Evolutionary conservation across 2,113 vertebrate species (phyloP).

Genomic region (Ahaetulla prasina): DNA sequence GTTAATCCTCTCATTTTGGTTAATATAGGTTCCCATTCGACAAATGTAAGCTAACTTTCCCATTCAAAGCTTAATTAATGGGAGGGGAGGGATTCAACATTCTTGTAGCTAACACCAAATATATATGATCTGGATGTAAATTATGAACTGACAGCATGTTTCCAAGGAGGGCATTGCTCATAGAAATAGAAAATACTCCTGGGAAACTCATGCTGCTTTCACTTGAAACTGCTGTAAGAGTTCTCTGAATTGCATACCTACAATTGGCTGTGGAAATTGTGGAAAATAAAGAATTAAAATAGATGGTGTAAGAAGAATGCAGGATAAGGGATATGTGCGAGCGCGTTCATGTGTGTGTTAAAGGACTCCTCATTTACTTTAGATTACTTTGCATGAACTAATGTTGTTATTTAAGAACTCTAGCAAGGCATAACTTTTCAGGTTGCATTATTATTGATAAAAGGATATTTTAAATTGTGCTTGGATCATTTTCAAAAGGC

Average conservation of each 20-base stretch:
- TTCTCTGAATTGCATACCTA: not conserved
- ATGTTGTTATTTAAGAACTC: not conserved
- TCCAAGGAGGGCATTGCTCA: not conserved
- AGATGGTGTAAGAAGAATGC: not conserved
- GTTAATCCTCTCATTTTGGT: not conserved
- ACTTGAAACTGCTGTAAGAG: not conserved
- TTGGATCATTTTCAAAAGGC: not conserved
- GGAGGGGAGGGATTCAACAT: not conserved
- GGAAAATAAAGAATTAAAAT: not conserved
- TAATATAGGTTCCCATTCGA: not conserved
- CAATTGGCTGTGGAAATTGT: not conserved
- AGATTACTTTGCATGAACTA: not conserved
- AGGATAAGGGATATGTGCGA: not conserved
- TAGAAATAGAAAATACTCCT: not conserved
- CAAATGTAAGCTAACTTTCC: not conserved
- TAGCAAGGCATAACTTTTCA: conserved; percentile 27
- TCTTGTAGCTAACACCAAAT: not conserved
- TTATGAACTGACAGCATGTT: not conserved
- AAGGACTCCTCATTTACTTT: not conserved
- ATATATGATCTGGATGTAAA: not conserved
- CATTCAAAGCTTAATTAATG: not conserved
- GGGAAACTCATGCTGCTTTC: not conserved
- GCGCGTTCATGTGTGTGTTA: not conserved
- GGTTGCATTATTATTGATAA: conserved; percentile 9
- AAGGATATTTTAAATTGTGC: not conserved